Conservation (phyloP, 2,888 invertebrate genomes). For the Suillia variegata region DNA sequence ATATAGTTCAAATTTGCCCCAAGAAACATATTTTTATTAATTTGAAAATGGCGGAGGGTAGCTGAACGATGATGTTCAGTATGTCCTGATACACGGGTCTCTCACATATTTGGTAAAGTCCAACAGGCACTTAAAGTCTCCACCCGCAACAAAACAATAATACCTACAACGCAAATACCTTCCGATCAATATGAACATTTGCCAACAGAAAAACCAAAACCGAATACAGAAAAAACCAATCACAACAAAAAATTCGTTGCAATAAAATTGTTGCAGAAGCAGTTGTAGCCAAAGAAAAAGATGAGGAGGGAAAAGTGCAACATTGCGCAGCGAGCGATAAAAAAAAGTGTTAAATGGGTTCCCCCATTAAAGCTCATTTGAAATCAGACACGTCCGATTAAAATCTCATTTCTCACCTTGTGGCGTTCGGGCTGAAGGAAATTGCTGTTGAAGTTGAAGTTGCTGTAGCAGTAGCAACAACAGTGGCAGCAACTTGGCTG, state of each 20-base stretch:
- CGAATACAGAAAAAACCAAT: neutral
- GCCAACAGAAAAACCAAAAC: neutral
- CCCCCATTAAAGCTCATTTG: slow-evolving; percentile 62
- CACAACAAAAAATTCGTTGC: slow-evolving; percentile 12
- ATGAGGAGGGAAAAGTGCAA: neutral
- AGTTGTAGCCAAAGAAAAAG: slow-evolving; percentile 1
- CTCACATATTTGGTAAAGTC: too few species aligned
- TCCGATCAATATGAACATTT: neutral
- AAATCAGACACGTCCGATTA: slow-evolving; percentile 63
- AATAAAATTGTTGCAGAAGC: slow-evolving; percentile 27
- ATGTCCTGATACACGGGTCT: too few species aligned
- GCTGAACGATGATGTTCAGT: too few species aligned
- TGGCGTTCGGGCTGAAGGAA: slow-evolving; percentile 25
- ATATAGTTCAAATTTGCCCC: too few species aligned
- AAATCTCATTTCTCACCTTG: slow-evolving; percentile 62
- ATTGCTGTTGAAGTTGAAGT: slow-evolving; percentile 1
- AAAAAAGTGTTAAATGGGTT: slow-evolving; percentile 52
- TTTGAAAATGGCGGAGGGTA: too few species aligned
- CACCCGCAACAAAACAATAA: too few species aligned
- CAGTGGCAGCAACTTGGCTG: slow-evolving; percentile 16
- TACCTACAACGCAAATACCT: too few species aligned
- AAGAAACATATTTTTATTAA: too few species aligned
- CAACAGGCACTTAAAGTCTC: too few species aligned
- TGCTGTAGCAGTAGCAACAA: slow-evolving; percentile 8
- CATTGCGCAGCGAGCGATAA: too few species aligned